Conservation (phyloP, 2,888 invertebrate species). For the Dinocampus coccinellae region DNA sequence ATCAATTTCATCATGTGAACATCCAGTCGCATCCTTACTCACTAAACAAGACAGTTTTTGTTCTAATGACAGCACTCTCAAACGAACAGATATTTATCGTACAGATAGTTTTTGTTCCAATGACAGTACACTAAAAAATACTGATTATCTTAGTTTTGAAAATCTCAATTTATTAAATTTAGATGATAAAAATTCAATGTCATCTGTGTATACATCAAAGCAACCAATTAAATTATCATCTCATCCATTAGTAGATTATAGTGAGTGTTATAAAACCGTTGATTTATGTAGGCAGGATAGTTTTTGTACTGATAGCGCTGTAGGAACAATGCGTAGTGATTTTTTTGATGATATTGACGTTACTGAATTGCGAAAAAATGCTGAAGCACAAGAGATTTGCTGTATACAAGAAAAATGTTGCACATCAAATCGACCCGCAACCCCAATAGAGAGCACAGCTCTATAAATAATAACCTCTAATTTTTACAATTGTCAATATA, state of each 20-base stretch:
- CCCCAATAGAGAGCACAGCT: constrained; percentile 66
- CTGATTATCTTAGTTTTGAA: constrained; percentile 42
- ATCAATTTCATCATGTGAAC: constrained; percentile 41
- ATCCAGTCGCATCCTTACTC: constrained; percentile 21
- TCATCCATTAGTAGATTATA: constrained; percentile 50
- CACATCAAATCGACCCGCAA: constrained; percentile 56
- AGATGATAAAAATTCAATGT: not conserved
- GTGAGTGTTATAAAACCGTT: constrained; percentile 53
- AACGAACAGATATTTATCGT: constrained; percentile 47
- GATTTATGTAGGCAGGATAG: constrained; percentile 63
- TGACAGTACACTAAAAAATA: constrained; percentile 51
- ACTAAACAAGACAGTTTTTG: constrained; percentile 47
- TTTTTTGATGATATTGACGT: constrained; percentile 66
- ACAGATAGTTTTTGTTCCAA: constrained; percentile 56
- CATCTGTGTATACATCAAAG: not conserved
- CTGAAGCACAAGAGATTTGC: constrained; percentile 57
- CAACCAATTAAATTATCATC: constrained; percentile 37
- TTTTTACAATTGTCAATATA: not conserved
- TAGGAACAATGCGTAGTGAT: constrained; percentile 67
- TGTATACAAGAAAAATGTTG: constrained; percentile 59
- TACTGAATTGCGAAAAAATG: constrained; percentile 58
- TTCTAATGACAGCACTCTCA: constrained; percentile 47
- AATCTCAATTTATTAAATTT: constrained; percentile 35
- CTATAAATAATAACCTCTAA: constrained; percentile 50
- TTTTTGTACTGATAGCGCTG: constrained; percentile 65